Base-by-base conservation (phyloP, 2,113 vertebrate species). In the Martes martes region DNA sequence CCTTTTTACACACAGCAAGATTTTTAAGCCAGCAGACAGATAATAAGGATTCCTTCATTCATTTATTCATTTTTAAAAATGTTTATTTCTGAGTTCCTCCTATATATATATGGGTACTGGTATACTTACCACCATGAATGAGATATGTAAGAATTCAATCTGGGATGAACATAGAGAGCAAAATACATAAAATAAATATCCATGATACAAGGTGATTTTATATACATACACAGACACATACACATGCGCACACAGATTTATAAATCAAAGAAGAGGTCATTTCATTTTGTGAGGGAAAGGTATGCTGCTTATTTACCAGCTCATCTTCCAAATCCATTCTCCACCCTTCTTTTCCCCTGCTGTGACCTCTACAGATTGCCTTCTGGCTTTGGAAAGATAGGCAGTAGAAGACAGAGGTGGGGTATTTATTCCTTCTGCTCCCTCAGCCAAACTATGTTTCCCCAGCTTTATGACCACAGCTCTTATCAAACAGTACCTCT, bases 111-210 rank as follows among this genome's bases (percentile, higher is more conserved):
- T 26, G 4, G 7, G 10, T 67, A 42, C 23, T 90, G 45, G 18
- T 79, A 78, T 59, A 92, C 33, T 93, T 79, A 79, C 11, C 11
- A 52, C 55, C 42, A 86, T 52, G 18, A 65, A 80, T 33, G 42
- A 97, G 36, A 82, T 67, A 55, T 33, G 16, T 91, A 94, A 93
- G 79, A 93, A 96, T 28, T 92, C 82, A 83, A 55, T 79, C 59
- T 89, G 89, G 36, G 47, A 52, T 87, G 61, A 74, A 45, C 86
- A 69, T 18, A 86, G 39, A 74, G 45, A 83, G 7, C 6, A 33
- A 90, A 57, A 15, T 21, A 83, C 28, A 7, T 83, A 96, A 96
- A 93, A 57, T 84, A 71, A 91, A 52, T 55, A 91, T 36, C 15
- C 33, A 45, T 42, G 82, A 52, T 86, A 52, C 6, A 15, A 59